These are phyloP conservation scores for Eumacrocentrus americanus DNA, from an alignment of 2,888 invertebrate genomes.

Conservation along the genomic window DNA sequence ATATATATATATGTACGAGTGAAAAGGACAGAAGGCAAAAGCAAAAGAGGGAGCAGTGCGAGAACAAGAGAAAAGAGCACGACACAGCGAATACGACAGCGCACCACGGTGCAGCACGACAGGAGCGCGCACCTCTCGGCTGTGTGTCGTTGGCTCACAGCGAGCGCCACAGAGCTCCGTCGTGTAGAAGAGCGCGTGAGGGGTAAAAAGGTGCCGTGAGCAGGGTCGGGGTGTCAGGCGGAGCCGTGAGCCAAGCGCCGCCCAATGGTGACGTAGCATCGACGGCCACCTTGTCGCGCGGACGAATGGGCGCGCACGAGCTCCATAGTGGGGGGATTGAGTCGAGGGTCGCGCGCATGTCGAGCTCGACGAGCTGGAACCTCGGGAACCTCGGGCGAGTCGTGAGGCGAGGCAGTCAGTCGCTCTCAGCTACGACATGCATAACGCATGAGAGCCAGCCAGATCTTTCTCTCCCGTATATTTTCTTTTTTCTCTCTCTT, in stretches of 20 bases:
- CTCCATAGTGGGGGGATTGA: constrained; percentile 56
- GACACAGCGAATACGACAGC: background rate
- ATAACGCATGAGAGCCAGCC: constrained; percentile 68
- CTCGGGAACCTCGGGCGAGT: constrained; percentile 57
- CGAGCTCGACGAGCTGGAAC: constrained; percentile 48
- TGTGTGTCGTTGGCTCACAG: background rate
- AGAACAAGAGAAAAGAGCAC: background rate
- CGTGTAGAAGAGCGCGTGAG: constrained; percentile 54
- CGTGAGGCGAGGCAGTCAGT: constrained; percentile 62
- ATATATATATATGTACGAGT: background rate
- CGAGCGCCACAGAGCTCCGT: background rate
- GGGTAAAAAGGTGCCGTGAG: constrained; percentile 59
- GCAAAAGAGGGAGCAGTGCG: background rate
- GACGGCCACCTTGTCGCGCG: constrained; percentile 58
- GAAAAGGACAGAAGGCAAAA: background rate
- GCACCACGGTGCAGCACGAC: background rate
- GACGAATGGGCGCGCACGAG: constrained; percentile 55
- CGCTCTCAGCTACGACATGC: constrained; percentile 67
- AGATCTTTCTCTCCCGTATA: constrained; percentile 47
- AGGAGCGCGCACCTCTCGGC: constrained; percentile 1
- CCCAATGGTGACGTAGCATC: constrained; percentile 58
- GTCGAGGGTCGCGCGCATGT: constrained; percentile 54
- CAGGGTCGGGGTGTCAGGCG: constrained; percentile 47
- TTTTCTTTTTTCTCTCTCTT: constrained; percentile 32
- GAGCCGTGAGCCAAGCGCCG: constrained; percentile 49